phyloP scores from a whole-genome alignment of 2,888 invertebrate species.

The Amphipyra berbera region DNA sequence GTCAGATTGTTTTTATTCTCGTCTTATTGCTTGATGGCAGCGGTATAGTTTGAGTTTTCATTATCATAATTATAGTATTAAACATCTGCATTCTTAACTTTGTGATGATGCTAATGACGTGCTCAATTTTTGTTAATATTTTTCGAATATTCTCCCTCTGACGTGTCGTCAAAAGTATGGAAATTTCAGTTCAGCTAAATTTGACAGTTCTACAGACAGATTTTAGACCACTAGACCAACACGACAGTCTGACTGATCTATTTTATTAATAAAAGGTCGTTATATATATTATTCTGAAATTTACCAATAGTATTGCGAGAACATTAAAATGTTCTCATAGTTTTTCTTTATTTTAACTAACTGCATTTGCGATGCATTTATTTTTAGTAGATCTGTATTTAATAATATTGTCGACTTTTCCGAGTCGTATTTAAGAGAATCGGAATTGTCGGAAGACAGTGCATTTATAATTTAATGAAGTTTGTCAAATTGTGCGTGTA shows the following conservation, averaged over 20 bases:
- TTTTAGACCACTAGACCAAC: too few species aligned
- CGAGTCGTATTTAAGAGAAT: slow-evolving; percentile 4
- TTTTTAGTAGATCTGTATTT: slow-evolving; percentile 48
- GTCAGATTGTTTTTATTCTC: too few species aligned
- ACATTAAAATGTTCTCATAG: slow-evolving; percentile 15
- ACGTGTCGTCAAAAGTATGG: too few species aligned
- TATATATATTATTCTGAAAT: neutral
- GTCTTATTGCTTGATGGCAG: too few species aligned
- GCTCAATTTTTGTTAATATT: too few species aligned
- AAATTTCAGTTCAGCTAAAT: too few species aligned
- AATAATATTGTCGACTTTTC: slow-evolving; percentile 3
- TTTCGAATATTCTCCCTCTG: too few species aligned
- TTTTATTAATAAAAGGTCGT: slow-evolving; percentile 34
- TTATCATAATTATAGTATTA: too few species aligned
- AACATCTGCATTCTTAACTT: too few species aligned
- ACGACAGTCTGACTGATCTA: neutral
- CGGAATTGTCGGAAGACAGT: slow-evolving; percentile 5
- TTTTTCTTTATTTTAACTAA: slow-evolving; percentile 28
- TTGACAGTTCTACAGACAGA: too few species aligned
- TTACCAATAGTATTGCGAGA: slow-evolving; percentile 34
- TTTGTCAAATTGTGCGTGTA: slow-evolving; percentile 33
- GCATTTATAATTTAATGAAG: slow-evolving; percentile 48
- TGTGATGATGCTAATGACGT: too few species aligned
- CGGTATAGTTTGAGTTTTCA: too few species aligned
- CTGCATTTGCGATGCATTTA: slow-evolving; percentile 58